Evolutionary conservation across 2,797 vertebrate genomes (phyloP).

Genomic region (Leptatherina wallacei): DNA sequence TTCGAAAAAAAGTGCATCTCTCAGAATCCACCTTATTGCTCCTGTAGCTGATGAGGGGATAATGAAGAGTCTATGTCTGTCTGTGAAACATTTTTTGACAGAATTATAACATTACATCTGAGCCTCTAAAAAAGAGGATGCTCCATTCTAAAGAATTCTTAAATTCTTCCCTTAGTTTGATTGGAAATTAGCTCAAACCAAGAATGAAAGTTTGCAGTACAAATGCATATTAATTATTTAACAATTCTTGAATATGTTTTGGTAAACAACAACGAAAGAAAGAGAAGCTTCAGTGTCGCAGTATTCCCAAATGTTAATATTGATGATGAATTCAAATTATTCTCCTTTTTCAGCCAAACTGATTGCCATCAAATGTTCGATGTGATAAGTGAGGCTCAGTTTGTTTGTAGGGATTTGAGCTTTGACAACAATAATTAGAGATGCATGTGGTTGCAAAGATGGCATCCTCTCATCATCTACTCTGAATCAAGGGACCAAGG

Average conservation of each 20-base stretch:
- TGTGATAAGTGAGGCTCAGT: conserved; percentile 55
- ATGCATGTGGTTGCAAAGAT: conserved; percentile 51
- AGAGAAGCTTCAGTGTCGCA: too few relatives aligned
- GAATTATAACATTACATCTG: too few relatives aligned
- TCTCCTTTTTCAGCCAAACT: conserved; percentile 30
- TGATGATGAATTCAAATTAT: conserved; percentile 43
- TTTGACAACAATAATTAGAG: conserved; percentile 64
- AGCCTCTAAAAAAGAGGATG: neutral
- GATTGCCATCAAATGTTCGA: conserved; percentile 62
- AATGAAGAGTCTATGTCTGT: neutral
- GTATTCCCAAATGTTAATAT: neutral
- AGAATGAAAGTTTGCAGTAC: neutral
- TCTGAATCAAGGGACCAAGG: conserved; percentile 26
- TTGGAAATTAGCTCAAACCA: neutral
- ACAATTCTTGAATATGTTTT: neutral
- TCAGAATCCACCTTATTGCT: too few relatives aligned
- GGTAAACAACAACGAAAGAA: neutral
- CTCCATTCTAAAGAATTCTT: neutral
- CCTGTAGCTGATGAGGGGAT: neutral
- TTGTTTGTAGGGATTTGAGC: conserved; percentile 57
- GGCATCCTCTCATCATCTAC: conserved; percentile 54
- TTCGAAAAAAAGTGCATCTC: too few relatives aligned
- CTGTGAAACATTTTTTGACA: neutral
- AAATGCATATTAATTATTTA: neutral
- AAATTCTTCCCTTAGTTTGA: neutral